Evolutionary conservation across 2,113 vertebrate genomes (phyloP), one percentile per base, ranked within the genome.

Genomic region (Carassius auratus): DNA sequence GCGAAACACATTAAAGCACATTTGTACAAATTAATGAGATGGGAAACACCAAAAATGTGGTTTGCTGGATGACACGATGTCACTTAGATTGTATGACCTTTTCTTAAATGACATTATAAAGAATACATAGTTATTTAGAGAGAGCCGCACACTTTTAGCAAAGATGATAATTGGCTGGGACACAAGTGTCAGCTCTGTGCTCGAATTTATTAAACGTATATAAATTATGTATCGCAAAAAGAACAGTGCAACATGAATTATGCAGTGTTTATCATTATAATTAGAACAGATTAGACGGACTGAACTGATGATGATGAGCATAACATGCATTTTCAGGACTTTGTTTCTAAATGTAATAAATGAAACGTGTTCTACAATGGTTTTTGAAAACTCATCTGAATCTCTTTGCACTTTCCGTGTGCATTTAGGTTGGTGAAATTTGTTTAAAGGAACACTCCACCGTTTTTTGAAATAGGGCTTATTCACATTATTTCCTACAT

Each of bases 181-280:
- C 69, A 62, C 42, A 36, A 75, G 78, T 23, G n/a, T 61, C 42
- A 59, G 13, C 62, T 57, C 64, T 52, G n/a, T 36, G n/a, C 69
- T 71, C 8, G 48, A 59, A 55, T 59, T 74, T 87, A 68, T 80
- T 85, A 81, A 85, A 81, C 76, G 21, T 50, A 64, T 26, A 85
- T 87, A 66, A 48, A 52, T 80, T 75, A 87, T 84, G 83, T 38
- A 87, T 87, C 80, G 59, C 30, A 42, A 42, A 66, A 36, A 80
- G 66, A 77, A 62, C 19, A 48, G 17, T 48, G 10, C 66, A 74
- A 45, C 73, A 86, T 86, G 76, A 91, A 90, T 87, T 90, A 86
- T 71, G 15, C 69, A 86, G 59, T 81, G 55, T 74, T 80, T 73
- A 30, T 74, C 36, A 62, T 30, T 78, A 52, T 85, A 85, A 85